Evolutionary conservation across 1,140 invertebrate species (phyloP).

Genomic region (Trachelipus rathkii): DNA sequence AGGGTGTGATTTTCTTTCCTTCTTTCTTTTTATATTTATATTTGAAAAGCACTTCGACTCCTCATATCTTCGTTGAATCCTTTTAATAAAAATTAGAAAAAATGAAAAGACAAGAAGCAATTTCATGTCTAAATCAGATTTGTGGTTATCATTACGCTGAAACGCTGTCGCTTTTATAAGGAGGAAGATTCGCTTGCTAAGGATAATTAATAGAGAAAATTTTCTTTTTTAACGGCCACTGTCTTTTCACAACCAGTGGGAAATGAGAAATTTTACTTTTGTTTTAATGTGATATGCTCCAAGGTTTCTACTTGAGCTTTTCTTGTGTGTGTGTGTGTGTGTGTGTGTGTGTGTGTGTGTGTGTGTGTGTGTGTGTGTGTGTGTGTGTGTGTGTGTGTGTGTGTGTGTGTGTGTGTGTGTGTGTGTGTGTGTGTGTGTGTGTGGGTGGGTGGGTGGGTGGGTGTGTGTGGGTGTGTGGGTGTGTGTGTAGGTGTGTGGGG

Average conservation of each 20-base stretch:
- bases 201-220: neutral
- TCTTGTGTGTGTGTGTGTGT: neutral
- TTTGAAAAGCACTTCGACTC: neutral
- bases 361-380: too few relatives aligned
- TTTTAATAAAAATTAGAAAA: neutral
- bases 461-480: neutral
- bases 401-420: neutral
- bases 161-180: neutral
- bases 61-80: neutral
- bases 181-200: neutral
- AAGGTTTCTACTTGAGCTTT: neutral
- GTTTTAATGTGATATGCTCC: neutral
- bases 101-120: neutral
- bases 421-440: slow-evolving; percentile 2
- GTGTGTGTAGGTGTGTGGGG: neutral
- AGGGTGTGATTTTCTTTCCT: slow-evolving; percentile 4
- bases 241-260: neutral
- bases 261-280: neutral
- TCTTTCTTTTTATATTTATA: neutral
- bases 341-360: neutral
- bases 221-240: neutral
- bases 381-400: too few relatives aligned
- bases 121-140: neutral
- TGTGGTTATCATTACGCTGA: neutral
- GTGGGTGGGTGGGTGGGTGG: neutral